Evolutionary conservation across 2,888 invertebrate species (phyloP), one percentile per base, ranked within the genome.

Genomic region (Antitype chi): DNA sequence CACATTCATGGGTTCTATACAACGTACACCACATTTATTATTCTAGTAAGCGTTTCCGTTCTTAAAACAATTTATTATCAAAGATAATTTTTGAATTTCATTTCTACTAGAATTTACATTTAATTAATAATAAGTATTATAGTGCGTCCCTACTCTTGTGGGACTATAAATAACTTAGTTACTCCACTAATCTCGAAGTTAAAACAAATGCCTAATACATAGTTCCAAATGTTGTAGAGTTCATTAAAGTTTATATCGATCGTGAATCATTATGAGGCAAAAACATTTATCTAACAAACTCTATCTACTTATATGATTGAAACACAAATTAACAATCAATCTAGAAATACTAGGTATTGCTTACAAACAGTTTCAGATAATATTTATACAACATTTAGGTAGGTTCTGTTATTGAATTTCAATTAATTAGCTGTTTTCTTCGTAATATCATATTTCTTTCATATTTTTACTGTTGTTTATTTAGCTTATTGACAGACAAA

Each of bases 41-140:
- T 91, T 91, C 96, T 96, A 96, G 92, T 96, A 96, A 96, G 96
- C 96, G 96, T 96, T 92, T 96, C 94, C 95, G 92, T 95, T 94
- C 94, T 95, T 95, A 93, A 92, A 94, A 94, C 93, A 94, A 95
- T 94, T 93, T 93, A 95, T 94, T 94, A 95, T 94, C 92, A 92
- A 93, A 91, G 88, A 92, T 91, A 90, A 87, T 87, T 78, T 82
- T 83, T 82, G 80, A 83, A 80, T 88, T 82, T 70, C n/a, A 74
- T 81, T 85, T 80, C 81, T 85, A 87, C 79, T 80, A 85, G 79
- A 86, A 78, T 81, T 75, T 80, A 88, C 70, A 80, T 80, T 80
- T 80, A 80, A 52, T 72, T 80, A 77, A 64, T 74, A 80, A 78
- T 81, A 82, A 76, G 73, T 75, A 78, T 74, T 72, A 81, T 78